Evolutionary conservation across 2,797 vertebrate genomes (phyloP).

Genomic region (Falco naumanni): DNA sequence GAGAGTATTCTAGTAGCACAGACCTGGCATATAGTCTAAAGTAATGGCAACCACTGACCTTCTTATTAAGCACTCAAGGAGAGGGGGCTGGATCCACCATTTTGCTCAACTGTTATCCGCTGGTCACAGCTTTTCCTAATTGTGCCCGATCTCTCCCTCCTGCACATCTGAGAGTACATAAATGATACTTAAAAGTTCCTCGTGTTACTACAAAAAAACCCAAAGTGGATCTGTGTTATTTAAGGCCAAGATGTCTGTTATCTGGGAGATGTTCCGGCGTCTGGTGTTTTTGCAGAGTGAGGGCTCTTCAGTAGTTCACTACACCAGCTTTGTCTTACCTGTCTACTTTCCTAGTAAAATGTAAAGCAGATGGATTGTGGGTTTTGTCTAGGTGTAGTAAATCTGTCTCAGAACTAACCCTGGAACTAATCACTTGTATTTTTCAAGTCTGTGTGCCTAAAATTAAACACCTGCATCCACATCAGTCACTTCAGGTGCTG

Average conservation of each 20-base stretch:
- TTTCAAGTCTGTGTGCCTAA: conserved; percentile 26
- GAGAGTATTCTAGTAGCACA: not conserved
- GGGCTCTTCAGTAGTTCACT: not conserved
- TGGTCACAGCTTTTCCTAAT: not conserved
- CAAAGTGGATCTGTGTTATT: not conserved
- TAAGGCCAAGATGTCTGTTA: not conserved
- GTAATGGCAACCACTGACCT: not conserved
- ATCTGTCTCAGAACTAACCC: conserved; percentile 8
- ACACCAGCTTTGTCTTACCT: not conserved
- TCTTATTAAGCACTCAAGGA: not conserved
- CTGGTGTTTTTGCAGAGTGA: not conserved
- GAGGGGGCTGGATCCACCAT: not conserved
- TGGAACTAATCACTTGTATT: conserved; percentile 43
- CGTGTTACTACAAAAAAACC: not conserved
- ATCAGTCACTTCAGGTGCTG: not conserved
- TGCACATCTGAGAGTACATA: not conserved
- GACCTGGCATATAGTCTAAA: not conserved
- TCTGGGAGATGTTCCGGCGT: not conserved
- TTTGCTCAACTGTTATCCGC: not conserved
- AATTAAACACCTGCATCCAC: not conserved
- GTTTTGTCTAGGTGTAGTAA: not conserved
- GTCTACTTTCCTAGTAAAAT: not conserved
- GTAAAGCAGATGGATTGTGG: not conserved
- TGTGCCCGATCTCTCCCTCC: not conserved
- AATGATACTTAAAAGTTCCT: not conserved